Evolutionary conservation across 2,797 vertebrate genomes (phyloP).

Genomic region (Phrynocephalus vlangalii): DNA sequence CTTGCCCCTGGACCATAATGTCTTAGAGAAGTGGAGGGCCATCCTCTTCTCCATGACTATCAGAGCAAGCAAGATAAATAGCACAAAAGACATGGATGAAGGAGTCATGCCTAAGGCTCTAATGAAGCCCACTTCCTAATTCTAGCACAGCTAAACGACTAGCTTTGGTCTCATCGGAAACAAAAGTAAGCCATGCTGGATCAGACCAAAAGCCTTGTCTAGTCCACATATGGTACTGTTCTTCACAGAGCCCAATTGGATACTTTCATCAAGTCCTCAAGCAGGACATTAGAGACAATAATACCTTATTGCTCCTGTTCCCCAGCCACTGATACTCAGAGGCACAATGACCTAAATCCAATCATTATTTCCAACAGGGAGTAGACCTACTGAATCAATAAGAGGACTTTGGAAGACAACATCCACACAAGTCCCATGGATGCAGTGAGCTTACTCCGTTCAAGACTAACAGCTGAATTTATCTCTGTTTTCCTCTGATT

Average conservation of each 20-base stretch:
- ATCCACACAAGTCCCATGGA: too few relatives aligned
- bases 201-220: neutral
- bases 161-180: neutral
- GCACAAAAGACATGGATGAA: neutral
- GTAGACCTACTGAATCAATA: too few relatives aligned
- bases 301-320: too few relatives aligned
- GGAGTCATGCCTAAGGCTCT: neutral
- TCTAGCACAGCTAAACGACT: neutral
- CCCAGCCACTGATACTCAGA: neutral
- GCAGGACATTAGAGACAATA: neutral
- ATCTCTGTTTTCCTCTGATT: neutral
- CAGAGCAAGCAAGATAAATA: neutral
- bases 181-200: neutral
- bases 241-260: neutral
- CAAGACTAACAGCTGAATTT: too few relatives aligned
- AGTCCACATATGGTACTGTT: neutral
- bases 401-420: too few relatives aligned
- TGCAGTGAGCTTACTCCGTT: too few relatives aligned
- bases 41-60: neutral
- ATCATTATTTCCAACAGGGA: too few relatives aligned
- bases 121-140: neutral
- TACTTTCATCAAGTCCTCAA: neutral
- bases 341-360: neutral
- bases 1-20: too few relatives aligned
- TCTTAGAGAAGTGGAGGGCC: too few relatives aligned